Evolutionary conservation across 1,140 invertebrate species (phyloP).

Genomic region (Ips nitidus): DNA sequence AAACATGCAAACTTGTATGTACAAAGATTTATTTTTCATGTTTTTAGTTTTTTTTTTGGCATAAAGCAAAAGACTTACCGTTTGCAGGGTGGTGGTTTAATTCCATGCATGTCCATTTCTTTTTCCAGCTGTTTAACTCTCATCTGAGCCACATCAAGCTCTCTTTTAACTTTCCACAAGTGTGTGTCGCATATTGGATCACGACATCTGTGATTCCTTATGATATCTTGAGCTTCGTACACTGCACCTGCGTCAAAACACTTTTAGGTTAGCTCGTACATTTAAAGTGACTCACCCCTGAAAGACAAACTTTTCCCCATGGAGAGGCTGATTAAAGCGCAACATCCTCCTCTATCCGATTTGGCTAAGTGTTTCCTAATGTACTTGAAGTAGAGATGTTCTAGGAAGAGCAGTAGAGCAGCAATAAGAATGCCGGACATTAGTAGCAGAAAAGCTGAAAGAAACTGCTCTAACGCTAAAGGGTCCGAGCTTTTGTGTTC

Average conservation of each 20-base stretch:
- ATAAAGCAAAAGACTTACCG: conserved; percentile 42
- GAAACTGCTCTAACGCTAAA: conserved; percentile 93
- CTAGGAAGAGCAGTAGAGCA: conserved; percentile 79
- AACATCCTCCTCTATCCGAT: conserved; percentile 84
- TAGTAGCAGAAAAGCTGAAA: conserved; percentile 93
- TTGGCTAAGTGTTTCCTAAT: conserved; percentile 84
- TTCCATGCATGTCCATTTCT: conserved; percentile 77
- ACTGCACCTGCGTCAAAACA: conserved; percentile 70
- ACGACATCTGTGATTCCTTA: conserved; percentile 62
- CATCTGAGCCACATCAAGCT: conserved; percentile 81
- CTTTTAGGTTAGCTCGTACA: not conserved
- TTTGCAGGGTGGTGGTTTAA: conserved; percentile 66
- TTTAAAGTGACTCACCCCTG: conserved; percentile 25
- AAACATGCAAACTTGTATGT: no score
- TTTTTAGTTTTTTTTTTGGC: no score
- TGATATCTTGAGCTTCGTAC: conserved; percentile 75
- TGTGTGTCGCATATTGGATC: conserved; percentile 82
- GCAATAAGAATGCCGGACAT: conserved; percentile 91
- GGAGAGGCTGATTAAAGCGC: conserved; percentile 84
- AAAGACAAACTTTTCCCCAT: conserved; percentile 60
- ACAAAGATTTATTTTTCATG: no score
- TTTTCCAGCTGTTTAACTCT: conserved; percentile 83
- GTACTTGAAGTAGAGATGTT: conserved; percentile 94
- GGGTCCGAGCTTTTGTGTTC: conserved; percentile 89
- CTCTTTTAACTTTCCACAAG: conserved; percentile 86